phyloP scores from a whole-genome alignment of 2,888 invertebrate species.

The Chrysotoxum bicinctum region DNA sequence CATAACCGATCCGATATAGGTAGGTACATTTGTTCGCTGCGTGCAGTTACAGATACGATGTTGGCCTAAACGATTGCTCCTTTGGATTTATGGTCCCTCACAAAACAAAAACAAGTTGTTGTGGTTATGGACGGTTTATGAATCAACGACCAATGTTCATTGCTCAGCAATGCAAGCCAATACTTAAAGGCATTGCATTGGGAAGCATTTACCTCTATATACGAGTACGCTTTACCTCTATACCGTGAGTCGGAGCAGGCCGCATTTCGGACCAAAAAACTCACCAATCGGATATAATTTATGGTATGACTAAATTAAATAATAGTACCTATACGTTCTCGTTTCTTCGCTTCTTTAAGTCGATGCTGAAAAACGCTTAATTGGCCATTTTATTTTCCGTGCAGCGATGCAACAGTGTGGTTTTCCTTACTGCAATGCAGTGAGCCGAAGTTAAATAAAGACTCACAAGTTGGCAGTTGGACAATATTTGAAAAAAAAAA shows the following conservation, averaged over 20 bases:
- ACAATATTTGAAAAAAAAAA: not conserved
- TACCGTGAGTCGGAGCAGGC: slow-evolving; percentile 21
- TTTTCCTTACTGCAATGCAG: not conserved
- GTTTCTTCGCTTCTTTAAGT: slow-evolving; percentile 6
- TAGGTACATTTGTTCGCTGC: slow-evolving; percentile 27
- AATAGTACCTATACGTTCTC: slow-evolving; percentile 60
- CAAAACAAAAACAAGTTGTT: slow-evolving; percentile 55
- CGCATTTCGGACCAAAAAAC: slow-evolving; percentile 35
- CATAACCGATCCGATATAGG: not conserved
- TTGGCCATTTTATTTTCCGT: slow-evolving; percentile 66
- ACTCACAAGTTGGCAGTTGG: not conserved
- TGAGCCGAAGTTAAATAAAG: not conserved
- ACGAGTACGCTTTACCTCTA: not conserved
- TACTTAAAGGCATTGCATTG: not conserved
- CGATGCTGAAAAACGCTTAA: slow-evolving; percentile 55
- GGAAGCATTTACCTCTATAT: not conserved
- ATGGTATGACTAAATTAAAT: slow-evolving; percentile 73
- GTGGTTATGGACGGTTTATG: slow-evolving; percentile 69
- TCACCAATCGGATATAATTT: slow-evolving; percentile 70
- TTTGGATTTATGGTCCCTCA: slow-evolving; percentile 53
- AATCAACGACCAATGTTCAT: slow-evolving; percentile 69
- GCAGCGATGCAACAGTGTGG: not conserved
- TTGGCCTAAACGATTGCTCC: slow-evolving; percentile 64
- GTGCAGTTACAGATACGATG: slow-evolving; percentile 25
- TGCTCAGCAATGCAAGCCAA: slow-evolving; percentile 21